Evolutionary conservation across 2,113 vertebrate genomes (phyloP).

Genomic region (Rousettus leschenaultii): DNA sequence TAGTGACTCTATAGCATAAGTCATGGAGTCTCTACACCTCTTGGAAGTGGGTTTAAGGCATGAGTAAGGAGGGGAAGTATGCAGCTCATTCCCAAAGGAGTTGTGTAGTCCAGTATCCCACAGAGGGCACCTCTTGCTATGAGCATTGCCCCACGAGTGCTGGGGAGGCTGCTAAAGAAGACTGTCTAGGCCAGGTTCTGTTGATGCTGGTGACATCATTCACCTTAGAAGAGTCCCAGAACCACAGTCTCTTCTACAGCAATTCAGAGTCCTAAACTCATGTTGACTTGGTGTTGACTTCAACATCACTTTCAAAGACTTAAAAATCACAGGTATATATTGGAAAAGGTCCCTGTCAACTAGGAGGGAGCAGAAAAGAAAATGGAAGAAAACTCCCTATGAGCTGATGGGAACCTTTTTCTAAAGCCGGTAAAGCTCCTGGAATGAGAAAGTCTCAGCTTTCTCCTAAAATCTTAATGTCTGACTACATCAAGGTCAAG

Average conservation of each 20-base stretch:
- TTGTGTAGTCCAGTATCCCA: no score
- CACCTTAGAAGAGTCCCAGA: no score
- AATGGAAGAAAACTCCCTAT: neutral
- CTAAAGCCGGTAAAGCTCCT: neutral
- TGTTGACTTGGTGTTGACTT: neutral
- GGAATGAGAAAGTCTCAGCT: neutral
- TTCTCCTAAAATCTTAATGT: neutral
- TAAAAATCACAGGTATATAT: neutral
- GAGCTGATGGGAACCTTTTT: neutral
- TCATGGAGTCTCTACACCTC: neutral
- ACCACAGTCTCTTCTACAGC: neutral
- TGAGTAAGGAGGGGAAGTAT: fast-evolving
- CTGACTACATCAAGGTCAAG: neutral
- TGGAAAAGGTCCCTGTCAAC: neutral
- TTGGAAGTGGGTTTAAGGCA: neutral
- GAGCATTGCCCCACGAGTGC: neutral
- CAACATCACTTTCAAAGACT: neutral
- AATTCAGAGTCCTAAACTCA: neutral
- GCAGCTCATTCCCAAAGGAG: neutral
- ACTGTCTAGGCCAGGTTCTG: neutral
- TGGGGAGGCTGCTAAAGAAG: neutral
- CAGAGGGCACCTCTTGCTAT: neutral
- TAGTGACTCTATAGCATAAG: neutral
- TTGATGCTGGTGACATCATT: neutral
- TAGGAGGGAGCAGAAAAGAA: neutral